A percentile compares a stretch with the other conserved stretches of the same genome.
phyloP scores from a whole-genome alignment of 2,113 vertebrate species.

The Acanthisitta chloris region DNA sequence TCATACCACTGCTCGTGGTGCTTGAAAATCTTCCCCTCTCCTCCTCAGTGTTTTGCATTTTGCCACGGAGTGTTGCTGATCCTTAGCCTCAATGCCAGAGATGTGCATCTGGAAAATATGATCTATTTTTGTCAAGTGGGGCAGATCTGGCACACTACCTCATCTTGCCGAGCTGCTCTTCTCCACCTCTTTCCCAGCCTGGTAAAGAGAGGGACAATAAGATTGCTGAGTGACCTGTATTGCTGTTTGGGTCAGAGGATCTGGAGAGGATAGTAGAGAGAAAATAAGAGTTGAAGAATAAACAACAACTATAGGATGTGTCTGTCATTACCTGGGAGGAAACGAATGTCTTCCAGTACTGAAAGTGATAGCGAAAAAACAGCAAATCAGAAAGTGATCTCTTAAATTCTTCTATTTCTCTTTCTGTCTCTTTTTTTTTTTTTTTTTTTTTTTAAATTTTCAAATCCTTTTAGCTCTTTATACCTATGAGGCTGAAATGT shows the following conservation, averaged over 20 bases:
- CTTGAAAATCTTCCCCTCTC: neutral
- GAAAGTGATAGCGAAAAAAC: slow-evolving; percentile 10
- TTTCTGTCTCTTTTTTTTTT: neutral
- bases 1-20: neutral
- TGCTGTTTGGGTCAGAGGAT: slow-evolving; percentile 15
- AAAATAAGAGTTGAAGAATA: slow-evolving; percentile 43
- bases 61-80: neutral
- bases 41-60: slow-evolving; percentile 4
- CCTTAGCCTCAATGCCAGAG: neutral
- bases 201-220: neutral
- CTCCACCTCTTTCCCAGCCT: neutral
- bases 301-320: neutral
- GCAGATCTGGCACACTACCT: neutral
- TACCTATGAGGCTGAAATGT: neutral
- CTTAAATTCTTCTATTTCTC: neutral
- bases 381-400: neutral
- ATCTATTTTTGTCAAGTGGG: slow-evolving; percentile 6
- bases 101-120: slow-evolving; percentile 57
- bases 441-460: neutral
- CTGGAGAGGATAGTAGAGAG: slow-evolving; percentile 16
- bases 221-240: neutral
- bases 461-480: neutral
- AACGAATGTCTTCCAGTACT: neutral
- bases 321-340: slow-evolving; percentile 10
- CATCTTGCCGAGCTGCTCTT: neutral